Conservation (phyloP, 1,140 invertebrate species). For the Teleogryllus occipitalis region DNA sequence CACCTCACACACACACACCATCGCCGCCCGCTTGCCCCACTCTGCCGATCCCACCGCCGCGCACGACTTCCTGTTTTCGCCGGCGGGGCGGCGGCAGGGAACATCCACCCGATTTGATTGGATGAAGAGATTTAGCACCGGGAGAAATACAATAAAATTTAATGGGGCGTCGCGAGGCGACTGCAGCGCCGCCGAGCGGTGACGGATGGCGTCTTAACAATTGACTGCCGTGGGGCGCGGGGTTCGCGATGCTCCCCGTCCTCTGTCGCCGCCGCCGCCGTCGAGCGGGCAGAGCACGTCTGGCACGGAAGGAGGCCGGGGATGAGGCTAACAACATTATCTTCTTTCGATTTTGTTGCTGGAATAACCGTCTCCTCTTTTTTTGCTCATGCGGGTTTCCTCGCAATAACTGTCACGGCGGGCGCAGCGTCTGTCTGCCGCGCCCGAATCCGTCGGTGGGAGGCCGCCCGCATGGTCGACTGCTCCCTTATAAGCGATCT, state of each 20-base stretch:
- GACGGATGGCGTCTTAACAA: slow-evolving; percentile 3
- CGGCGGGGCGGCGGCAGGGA: slow-evolving; percentile 7
- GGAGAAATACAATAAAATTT: slow-evolving; percentile 19
- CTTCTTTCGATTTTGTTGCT: slow-evolving; percentile 4
- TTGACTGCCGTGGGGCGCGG: neutral
- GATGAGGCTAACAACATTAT: neutral
- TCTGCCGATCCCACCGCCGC: no score
- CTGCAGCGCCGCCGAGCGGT: neutral
- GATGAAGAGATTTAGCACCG: slow-evolving; percentile 15
- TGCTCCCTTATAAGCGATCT: neutral
- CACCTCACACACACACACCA: no score
- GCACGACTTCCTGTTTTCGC: slow-evolving; percentile 2
- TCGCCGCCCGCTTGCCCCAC: no score
- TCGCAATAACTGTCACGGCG: neutral
- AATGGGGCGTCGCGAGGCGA: slow-evolving; percentile 15
- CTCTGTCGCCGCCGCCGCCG: neutral
- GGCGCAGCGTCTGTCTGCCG: neutral
- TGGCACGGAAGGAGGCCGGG: neutral
- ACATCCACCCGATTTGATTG: slow-evolving; percentile 17
- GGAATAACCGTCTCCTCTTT: neutral
- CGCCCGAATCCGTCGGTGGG: neutral
- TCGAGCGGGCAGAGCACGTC: neutral
- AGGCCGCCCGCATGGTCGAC: neutral
- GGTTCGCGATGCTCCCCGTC: neutral
- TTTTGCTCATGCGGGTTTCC: neutral